phyloP scores from a whole-genome alignment of 2,888 invertebrate genomes.

The Scelioninae gen. 1 region DNA sequence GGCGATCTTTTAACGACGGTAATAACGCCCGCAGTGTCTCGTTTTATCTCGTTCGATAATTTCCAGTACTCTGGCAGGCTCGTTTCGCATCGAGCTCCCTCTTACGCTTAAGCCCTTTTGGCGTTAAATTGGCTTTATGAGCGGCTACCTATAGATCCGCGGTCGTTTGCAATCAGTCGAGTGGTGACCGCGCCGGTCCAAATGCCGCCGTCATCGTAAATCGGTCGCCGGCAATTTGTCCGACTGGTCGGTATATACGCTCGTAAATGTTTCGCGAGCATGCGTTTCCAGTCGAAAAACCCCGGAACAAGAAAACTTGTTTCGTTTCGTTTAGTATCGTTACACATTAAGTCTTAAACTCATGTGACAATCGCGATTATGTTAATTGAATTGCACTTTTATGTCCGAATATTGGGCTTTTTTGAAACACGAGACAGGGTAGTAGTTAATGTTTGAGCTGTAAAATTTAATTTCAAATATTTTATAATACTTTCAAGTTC shows the following conservation, averaged over 20 bases:
- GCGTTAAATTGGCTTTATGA: constrained; percentile 63
- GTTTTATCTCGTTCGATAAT: constrained; percentile 60
- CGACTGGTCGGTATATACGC: constrained; percentile 29
- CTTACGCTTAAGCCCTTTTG: constrained; percentile 54
- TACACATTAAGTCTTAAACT: not conserved
- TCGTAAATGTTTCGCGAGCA: constrained; percentile 55
- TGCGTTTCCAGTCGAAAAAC: constrained; percentile 39
- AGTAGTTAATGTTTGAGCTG: too few species aligned
- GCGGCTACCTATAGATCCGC: constrained; percentile 51
- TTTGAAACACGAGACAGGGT: not conserved
- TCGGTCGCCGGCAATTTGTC: constrained; percentile 66
- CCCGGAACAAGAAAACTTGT: constrained; percentile 27
- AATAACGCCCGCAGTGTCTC: constrained; percentile 42
- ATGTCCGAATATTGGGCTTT: not conserved
- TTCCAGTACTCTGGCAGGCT: constrained; percentile 37
- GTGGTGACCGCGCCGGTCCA: constrained; percentile 61
- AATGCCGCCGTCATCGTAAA: constrained; percentile 64
- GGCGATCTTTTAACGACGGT: constrained; percentile 42
- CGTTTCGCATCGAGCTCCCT: constrained; percentile 35
- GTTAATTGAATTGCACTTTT: not conserved
- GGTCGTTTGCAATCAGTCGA: constrained; percentile 66
- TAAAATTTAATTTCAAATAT: too few species aligned
- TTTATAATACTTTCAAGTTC: too few species aligned
- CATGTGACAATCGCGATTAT: not conserved
- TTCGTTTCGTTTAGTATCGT: not conserved